Percentiles rank a stretch among this genome's conserved stretches.
phyloP scores from a whole-genome alignment of 1,140 invertebrate genomes.

The Mamestra configurata region DNA sequence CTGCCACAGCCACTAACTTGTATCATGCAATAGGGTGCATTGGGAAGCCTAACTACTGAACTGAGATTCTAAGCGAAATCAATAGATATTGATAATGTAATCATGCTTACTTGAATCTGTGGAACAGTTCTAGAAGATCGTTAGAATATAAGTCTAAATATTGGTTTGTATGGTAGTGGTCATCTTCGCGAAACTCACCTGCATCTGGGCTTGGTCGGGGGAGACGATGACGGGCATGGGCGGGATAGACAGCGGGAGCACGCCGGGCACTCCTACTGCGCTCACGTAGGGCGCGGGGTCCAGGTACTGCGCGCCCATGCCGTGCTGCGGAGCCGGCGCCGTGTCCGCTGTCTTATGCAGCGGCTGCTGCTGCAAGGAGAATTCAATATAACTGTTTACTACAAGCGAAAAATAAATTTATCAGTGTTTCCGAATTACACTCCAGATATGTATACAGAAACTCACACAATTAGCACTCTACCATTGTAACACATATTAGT shows the following conservation, averaged over 20 bases:
- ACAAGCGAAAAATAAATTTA: too few species aligned
- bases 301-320: slow-evolving; percentile 81
- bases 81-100: slow-evolving; percentile 21
- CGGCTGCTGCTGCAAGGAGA: slow-evolving; percentile 61
- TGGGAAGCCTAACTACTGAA: slow-evolving; percentile 27
- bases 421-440: too few species aligned
- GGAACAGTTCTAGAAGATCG: not conserved
- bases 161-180: not conserved
- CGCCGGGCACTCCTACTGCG: slow-evolving; percentile 89
- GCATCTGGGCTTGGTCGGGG: slow-evolving; percentile 90
- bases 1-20: slow-evolving; percentile 85
- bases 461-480: too few species aligned
- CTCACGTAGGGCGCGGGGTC: slow-evolving; percentile 90
- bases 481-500: too few species aligned
- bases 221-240: slow-evolving; percentile 89
- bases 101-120: slow-evolving; percentile 20
- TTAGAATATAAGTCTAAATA: not conserved
- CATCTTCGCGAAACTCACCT: slow-evolving; percentile 72
- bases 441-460: too few species aligned
- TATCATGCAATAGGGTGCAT: slow-evolving; percentile 62
- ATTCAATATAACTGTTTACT: not conserved
- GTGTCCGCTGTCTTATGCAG: slow-evolving; percentile 62
- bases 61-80: slow-evolving; percentile 21
- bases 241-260: slow-evolving; percentile 69
- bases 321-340: slow-evolving; percentile 71